phyloP scores from a whole-genome alignment of 2,113 vertebrate genomes.

The Callochromis pleurospilus region DNA sequence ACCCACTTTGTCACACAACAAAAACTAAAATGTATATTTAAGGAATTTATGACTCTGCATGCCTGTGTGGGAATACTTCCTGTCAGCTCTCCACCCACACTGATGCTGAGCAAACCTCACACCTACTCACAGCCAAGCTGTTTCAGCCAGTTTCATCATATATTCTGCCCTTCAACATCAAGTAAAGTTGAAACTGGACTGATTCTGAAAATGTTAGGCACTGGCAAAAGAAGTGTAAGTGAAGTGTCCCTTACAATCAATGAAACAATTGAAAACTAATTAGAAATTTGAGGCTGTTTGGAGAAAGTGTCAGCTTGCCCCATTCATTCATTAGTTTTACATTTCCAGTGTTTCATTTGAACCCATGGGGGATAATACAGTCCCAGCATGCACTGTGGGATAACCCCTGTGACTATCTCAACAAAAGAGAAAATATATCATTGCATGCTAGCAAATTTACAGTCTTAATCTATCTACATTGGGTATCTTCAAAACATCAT shows the following conservation, averaged over 20 bases:
- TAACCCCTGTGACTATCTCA: background rate
- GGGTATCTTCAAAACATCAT: background rate
- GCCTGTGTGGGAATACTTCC: background rate
- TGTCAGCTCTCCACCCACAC: background rate
- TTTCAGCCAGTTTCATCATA: slow-evolving; percentile 31
- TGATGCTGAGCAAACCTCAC: background rate
- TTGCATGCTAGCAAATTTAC: background rate
- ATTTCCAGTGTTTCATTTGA: background rate
- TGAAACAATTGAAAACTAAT: background rate
- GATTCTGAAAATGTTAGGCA: background rate
- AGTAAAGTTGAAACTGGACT: background rate
- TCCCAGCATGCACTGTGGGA: background rate
- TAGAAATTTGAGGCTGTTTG: background rate
- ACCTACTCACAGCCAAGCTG: background rate
- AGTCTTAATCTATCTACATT: background rate
- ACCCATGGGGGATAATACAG: background rate
- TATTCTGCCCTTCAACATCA: background rate
- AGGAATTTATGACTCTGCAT: background rate
- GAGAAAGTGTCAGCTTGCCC: background rate
- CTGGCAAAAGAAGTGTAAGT: background rate
- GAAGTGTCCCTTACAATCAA: background rate
- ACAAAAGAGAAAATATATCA: background rate
- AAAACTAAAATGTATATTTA: background rate
- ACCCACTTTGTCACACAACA: background rate
- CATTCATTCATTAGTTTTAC: background rate